Conservation (phyloP, 2,113 vertebrate species). For the Barbus barbus region DNA sequence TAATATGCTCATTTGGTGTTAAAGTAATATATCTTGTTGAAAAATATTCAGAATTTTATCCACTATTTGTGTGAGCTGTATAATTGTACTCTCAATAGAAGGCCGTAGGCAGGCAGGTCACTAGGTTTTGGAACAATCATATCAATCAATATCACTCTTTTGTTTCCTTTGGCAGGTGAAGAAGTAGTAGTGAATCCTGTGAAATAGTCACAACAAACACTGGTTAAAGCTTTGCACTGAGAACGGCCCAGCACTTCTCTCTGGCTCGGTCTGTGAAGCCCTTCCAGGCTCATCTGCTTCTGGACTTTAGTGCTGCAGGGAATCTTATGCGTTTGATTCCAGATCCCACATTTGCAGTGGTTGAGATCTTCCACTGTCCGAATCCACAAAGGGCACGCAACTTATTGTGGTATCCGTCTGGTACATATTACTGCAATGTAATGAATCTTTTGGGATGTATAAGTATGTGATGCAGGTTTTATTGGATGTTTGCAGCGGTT, state of each 20-base stretch:
- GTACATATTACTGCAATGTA: constrained; percentile 19
- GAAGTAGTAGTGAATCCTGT: constrained; percentile 23
- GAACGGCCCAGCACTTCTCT: neutral
- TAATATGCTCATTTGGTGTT: too few relatives aligned
- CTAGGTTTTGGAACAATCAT: neutral
- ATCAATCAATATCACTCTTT: neutral
- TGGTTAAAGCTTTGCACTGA: constrained; percentile 47
- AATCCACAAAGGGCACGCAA: neutral
- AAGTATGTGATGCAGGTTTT: constrained; percentile 52
- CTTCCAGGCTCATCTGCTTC: constrained; percentile 29
- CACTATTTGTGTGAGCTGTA: too few relatives aligned
- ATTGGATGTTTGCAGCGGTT: constrained; percentile 31
- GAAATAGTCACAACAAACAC: constrained; percentile 39
- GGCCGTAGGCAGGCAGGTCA: neutral
- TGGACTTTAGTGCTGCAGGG: constrained; percentile 5
- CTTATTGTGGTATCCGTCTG: constrained; percentile 1
- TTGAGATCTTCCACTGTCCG: neutral
- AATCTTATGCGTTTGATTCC: neutral
- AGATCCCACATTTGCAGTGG: neutral
- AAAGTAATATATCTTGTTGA: too few relatives aligned
- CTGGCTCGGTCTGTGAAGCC: constrained; percentile 4
- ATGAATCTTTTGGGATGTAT: constrained; percentile 36
- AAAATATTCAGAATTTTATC: too few relatives aligned
- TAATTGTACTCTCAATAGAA: neutral
- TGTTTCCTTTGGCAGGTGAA: constrained; percentile 2